phyloP scores from a whole-genome alignment of 1,140 invertebrate species.

The Lineus longissimus region DNA sequence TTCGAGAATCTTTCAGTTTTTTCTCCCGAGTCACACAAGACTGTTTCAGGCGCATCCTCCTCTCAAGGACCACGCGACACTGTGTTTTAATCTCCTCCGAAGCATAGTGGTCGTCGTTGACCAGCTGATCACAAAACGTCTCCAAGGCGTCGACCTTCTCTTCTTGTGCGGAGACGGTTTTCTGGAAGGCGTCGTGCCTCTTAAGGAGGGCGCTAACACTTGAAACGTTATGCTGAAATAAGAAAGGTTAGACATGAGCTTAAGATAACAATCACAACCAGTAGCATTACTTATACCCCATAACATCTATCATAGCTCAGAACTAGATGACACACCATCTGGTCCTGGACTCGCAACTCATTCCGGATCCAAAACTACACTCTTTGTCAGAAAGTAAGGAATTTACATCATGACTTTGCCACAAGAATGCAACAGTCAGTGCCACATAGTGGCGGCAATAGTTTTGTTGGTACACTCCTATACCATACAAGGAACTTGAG shows the following conservation, averaged over 20 bases:
- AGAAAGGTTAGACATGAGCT: background rate
- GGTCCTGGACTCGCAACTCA: too few relatives aligned
- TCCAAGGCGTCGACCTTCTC: slow-evolving; percentile 89
- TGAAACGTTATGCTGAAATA: slow-evolving; percentile 74
- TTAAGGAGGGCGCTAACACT: slow-evolving; percentile 95
- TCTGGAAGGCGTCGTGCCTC: slow-evolving; percentile 98
- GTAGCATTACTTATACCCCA: background rate
- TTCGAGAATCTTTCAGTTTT: slow-evolving; percentile 86
- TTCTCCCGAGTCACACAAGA: slow-evolving; percentile 71
- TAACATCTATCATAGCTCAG: background rate
- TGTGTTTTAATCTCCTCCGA: slow-evolving; percentile 92
- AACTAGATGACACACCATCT: background rate
- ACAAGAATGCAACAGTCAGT: too few relatives aligned
- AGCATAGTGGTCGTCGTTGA: slow-evolving; percentile 94
- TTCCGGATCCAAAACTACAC: too few relatives aligned
- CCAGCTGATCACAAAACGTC: slow-evolving; percentile 86
- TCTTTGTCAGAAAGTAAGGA: too few relatives aligned
- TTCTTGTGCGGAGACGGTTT: slow-evolving; percentile 92
- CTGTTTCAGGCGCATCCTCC: slow-evolving; percentile 80
- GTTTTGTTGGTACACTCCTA: too few relatives aligned
- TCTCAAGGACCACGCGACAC: slow-evolving; percentile 72
- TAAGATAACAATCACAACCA: background rate
- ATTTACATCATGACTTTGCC: too few relatives aligned
- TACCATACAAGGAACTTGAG: too few relatives aligned
- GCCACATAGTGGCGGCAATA: too few relatives aligned